phyloP scores from a whole-genome alignment of 2,888 invertebrate genomes.

The Achlya flavicornis region DNA sequence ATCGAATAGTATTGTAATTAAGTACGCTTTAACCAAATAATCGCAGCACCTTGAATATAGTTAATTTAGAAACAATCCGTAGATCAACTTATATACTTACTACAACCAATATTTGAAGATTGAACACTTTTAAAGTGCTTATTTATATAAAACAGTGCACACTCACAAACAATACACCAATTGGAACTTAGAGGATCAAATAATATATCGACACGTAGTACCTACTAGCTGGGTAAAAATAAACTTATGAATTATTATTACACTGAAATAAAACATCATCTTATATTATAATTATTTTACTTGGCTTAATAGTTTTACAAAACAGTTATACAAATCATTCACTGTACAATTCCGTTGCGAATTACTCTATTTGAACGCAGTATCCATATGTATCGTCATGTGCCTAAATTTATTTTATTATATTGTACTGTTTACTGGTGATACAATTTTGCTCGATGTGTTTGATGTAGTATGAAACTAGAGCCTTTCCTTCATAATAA shows the following conservation, averaged over 20 bases:
- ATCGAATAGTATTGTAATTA: too few relatives aligned
- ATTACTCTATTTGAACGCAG: conserved; percentile 53
- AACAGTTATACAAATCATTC: conserved; percentile 78
- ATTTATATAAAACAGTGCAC: too few relatives aligned
- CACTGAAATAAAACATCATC: conserved; percentile 29
- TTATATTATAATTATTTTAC: conserved; percentile 57
- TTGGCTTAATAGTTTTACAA: conserved; percentile 73
- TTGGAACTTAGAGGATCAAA: too few relatives aligned
- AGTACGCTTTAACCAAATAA: too few relatives aligned
- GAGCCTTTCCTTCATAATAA: conserved; percentile 36
- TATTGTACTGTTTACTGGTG: conserved; percentile 41
- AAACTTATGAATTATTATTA: not conserved
- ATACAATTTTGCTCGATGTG: conserved; percentile 20
- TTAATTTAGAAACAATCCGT: too few relatives aligned
- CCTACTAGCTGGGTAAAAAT: too few relatives aligned
- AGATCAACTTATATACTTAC: too few relatives aligned
- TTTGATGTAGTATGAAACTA: conserved; percentile 37
- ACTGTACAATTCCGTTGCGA: conserved; percentile 73
- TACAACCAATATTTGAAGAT: too few relatives aligned
- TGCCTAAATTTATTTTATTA: conserved; percentile 23
- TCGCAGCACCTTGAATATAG: too few relatives aligned
- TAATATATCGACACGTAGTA: too few relatives aligned
- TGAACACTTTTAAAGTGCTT: too few relatives aligned
- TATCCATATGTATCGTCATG: conserved; percentile 28
- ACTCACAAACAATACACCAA: too few relatives aligned